Evolutionary conservation across 2,888 invertebrate genomes (phyloP), one percentile per base, ranked within the genome.

Genomic region (Anorthoa munda): DNA sequence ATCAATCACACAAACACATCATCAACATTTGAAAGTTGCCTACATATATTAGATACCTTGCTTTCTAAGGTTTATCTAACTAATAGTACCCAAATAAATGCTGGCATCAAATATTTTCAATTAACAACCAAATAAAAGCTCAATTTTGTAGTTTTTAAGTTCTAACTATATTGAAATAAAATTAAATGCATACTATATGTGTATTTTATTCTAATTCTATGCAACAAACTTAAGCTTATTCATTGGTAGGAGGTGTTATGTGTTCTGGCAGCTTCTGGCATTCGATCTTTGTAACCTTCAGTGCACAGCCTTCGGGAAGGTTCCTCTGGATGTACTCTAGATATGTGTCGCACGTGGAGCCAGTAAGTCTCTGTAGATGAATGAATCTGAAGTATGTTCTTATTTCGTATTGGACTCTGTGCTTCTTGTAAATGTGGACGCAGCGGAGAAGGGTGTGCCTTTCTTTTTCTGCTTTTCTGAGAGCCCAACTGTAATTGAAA

Each of bases 251-350:
- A 77, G 96, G 94, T 39, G 91, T 93, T 69, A 97, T 91, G 89
- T 97, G 97, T 21, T 97, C 97, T 0, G 97, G 97, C 39, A 97
- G 72, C 77, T 93, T 93, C 82, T 96, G 96, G 71, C 97, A 95
- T 91, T 97, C 97, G 17, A 98, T 97, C 96, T 98, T 98, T 2
- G 98, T 98, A 1, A 98, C 98, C 96, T 99, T 99, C 93, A 99
- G 97, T 5, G 99, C 98, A 82, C 99, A 98, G 55, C 99, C 99
- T 97, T 99, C 99, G 0, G 99, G 99, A 70, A 99, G 97, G 96
- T 99, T 99, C 87, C 99, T 97, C 93, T 99, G 98, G 75, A 99
- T 97, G 92, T 99, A 99, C 95, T 99, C 99, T 68, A 99, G 94
- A 92, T 98, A 98, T 15, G 99, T 99, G 84, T 99, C 99, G 64